Evolutionary conservation across 2,888 invertebrate species (phyloP).

Genomic region (Thereva unica): DNA sequence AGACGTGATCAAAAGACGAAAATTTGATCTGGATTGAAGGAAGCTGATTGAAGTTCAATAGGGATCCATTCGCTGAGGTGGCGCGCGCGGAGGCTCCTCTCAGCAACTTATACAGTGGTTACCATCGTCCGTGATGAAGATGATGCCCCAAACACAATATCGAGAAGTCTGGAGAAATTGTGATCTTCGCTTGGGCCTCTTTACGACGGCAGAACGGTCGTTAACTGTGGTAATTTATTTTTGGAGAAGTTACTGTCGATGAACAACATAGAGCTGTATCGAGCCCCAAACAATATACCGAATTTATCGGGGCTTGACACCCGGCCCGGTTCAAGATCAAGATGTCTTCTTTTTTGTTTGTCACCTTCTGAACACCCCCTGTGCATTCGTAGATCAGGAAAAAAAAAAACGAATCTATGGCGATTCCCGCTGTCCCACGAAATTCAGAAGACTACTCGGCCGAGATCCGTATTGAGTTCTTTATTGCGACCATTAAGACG

Average conservation of each 20-base stretch:
- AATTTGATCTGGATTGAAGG: slow-evolving; percentile 10
- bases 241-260: background rate
- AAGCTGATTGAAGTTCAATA: background rate
- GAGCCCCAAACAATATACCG: background rate
- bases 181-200: background rate
- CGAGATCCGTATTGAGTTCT: slow-evolving; percentile 26
- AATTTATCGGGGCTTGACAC: slow-evolving; percentile 7
- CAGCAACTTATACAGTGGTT: slow-evolving; percentile 3
- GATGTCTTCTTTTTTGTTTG: slow-evolving; percentile 6
- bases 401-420: slow-evolving; percentile 5
- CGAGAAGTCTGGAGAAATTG: background rate
- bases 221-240: slow-evolving; percentile 22
- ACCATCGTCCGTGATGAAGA: background rate
- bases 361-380: slow-evolving; percentile 18
- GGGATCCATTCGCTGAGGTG: background rate
- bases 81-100: background rate
- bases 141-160: background rate
- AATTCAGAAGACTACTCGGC: background rate
- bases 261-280: background rate
- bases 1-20: background rate
- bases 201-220: background rate
- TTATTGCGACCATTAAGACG: slow-evolving; percentile 28
- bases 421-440: slow-evolving; percentile 7
- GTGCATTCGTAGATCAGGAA: slow-evolving; percentile 10
- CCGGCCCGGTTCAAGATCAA: slow-evolving; percentile 8